These are phyloP conservation scores for Caenorhabditis sulstoni DNA, from an alignment of 2,888 invertebrate genomes.

Conservation along the genomic window DNA sequence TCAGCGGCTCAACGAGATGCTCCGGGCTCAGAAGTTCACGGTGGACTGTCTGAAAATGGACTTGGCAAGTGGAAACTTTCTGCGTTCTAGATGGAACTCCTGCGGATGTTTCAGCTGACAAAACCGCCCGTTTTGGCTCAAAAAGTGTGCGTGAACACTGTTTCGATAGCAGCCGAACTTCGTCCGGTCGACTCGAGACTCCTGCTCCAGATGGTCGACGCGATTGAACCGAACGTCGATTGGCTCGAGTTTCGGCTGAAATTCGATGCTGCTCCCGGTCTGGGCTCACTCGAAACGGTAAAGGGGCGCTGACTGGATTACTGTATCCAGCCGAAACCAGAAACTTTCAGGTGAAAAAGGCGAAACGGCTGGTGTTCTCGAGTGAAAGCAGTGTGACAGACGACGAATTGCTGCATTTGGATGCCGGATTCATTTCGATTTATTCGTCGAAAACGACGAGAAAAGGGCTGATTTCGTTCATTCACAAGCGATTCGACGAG, in stretches of 20 bases:
- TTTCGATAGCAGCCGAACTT: neutral
- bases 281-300: neutral
- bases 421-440: neutral
- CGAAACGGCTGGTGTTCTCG: constrained; percentile 2
- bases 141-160: neutral
- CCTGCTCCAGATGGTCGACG: neutral
- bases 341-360: neutral
- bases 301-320: neutral
- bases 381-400: neutral
- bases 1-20: constrained; percentile 8
- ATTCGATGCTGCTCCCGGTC: neutral
- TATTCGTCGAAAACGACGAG: neutral
- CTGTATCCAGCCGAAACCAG: neutral
- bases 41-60: neutral
- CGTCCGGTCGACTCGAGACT: neutral
- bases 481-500: neutral
- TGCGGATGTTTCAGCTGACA: neutral
- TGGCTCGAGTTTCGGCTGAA: constrained; percentile 2
- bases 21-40: neutral
- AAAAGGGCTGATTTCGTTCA: neutral
- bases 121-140: neutral
- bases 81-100: too few relatives aligned
- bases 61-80: neutral
- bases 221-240: neutral
- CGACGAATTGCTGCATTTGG: neutral